These are phyloP conservation scores for Thripadectes ignobilis DNA, from an alignment of 2,797 vertebrate species.

Conservation along the genomic window DNA sequence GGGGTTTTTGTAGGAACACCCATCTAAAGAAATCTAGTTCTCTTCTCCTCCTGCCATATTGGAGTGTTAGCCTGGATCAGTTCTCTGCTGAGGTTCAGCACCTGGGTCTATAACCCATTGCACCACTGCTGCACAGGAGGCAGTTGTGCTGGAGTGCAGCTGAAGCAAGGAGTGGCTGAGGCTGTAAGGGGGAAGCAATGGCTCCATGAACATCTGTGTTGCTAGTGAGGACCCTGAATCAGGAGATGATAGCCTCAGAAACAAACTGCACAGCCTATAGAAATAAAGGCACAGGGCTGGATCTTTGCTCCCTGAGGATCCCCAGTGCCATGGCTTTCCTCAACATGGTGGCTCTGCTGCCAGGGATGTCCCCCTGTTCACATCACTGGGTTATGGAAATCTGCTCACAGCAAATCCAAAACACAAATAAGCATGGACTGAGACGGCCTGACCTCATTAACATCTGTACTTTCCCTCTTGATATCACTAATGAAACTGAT, in stretches of 20 bases:
- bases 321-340: neutral
- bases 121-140: neutral
- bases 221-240: neutral
- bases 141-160: neutral
- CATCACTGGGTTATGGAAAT: neutral
- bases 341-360: neutral
- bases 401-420: neutral
- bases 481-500: neutral
- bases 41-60: neutral
- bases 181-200: neutral
- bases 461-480: neutral
- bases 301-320: neutral
- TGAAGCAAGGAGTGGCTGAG: neutral
- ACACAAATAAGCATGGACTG: neutral
- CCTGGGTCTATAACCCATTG: fast-evolving
- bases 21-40: neutral
- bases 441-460: neutral
- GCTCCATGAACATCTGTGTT: neutral
- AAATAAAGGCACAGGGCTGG: neutral
- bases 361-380: neutral
- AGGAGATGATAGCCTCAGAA: neutral
- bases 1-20: neutral
- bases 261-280: neutral
- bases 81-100: neutral
- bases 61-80: neutral